Conservation (phyloP, 2,797 vertebrate genomes). For the Liparis tanakae region DNA sequence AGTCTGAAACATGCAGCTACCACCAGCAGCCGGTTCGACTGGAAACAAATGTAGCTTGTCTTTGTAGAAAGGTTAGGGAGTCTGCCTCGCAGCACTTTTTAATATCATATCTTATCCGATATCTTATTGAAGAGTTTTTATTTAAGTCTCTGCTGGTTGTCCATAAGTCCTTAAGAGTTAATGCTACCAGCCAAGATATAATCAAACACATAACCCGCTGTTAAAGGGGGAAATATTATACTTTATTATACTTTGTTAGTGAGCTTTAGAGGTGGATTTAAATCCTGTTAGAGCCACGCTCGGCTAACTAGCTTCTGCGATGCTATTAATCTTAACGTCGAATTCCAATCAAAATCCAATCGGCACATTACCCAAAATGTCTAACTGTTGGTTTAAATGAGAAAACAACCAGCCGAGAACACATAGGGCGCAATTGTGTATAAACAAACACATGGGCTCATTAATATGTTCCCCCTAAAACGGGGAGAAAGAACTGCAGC, state of each 20-base stretch:
- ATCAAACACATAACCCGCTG: neutral
- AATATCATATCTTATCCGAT: neutral
- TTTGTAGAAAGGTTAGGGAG: neutral
- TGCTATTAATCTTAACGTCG: neutral
- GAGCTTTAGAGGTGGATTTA: neutral
- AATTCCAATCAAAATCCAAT: neutral
- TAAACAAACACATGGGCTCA: conserved; percentile 44
- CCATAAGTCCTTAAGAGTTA: neutral
- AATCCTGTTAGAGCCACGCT: neutral
- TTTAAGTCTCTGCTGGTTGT: neutral
- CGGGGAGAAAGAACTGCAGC: conserved; percentile 8
- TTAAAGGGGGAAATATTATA: neutral
- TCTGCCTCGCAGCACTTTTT: neutral
- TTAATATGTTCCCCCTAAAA: conserved; percentile 22
- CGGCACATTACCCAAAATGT: neutral
- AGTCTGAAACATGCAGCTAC: neutral
- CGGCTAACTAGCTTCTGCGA: neutral
- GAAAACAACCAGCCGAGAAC: conserved; percentile 14
- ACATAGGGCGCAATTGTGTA: conserved; percentile 16
- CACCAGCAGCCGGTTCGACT: neutral
- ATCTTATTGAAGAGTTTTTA: too few species aligned
- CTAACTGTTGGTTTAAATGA: neutral
- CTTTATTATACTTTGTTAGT: neutral
- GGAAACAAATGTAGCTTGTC: neutral
- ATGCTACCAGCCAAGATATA: neutral